These are phyloP conservation scores for Ephestia elutella DNA, from an alignment of 1,140 invertebrate genomes.

Conservation along the genomic window DNA sequence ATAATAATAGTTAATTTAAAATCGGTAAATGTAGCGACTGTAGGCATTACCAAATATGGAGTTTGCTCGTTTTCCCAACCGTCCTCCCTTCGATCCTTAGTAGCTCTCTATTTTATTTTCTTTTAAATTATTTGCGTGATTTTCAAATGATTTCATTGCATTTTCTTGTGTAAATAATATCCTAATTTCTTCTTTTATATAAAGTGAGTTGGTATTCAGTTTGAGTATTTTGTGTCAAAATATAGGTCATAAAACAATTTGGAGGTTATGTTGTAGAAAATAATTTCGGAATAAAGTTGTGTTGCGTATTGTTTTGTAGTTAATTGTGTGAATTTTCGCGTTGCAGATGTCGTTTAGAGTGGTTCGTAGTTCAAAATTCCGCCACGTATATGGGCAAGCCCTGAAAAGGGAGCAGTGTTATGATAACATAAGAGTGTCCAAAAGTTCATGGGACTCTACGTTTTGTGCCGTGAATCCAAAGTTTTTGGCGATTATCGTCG, in stretches of 20 bases:
- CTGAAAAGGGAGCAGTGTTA: constrained; percentile 99
- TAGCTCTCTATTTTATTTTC: constrained; percentile 68
- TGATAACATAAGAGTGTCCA: constrained; percentile 98
- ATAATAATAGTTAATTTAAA: constrained; percentile 27
- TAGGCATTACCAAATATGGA: constrained; percentile 76
- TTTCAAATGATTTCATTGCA: constrained; percentile 69
- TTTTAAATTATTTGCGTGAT: constrained; percentile 50
- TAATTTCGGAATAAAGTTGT: constrained; percentile 38
- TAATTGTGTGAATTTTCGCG: constrained; percentile 48
- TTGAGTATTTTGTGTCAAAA: constrained; percentile 54
- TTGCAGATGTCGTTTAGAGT: constrained; percentile 94
- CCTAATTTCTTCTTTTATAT: constrained; percentile 49
- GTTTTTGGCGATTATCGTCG: constrained; percentile 98
- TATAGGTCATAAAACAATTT: constrained; percentile 63
- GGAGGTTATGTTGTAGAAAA: constrained; percentile 67
- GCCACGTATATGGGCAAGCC: constrained; percentile 98
- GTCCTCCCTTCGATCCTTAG: constrained; percentile 72
- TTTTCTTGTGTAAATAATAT: constrained; percentile 60
- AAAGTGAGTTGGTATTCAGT: constrained; percentile 58
- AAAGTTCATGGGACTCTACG: constrained; percentile 98
- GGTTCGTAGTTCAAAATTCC: constrained; percentile 97
- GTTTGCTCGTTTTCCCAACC: constrained; percentile 74
- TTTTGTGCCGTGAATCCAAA: constrained; percentile 99
- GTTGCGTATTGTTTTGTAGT: constrained; percentile 46
- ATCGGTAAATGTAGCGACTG: constrained; percentile 60